These are phyloP conservation scores for Calyptommatus sinebrachiatus DNA, from an alignment of 2,113 vertebrate species.

Conservation along the genomic window DNA sequence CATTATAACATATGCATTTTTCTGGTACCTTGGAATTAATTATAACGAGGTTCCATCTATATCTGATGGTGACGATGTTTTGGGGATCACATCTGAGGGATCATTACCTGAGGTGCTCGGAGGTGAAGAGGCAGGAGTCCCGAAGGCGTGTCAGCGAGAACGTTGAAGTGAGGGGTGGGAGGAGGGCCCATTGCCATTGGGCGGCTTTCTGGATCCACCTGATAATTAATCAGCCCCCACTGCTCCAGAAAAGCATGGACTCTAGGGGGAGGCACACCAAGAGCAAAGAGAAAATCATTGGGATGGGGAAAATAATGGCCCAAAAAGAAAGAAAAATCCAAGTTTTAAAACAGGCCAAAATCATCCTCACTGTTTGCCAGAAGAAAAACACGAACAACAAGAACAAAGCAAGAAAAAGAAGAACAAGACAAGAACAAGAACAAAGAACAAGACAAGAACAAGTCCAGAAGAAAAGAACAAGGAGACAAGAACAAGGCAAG, in stretches of 20 bases:
- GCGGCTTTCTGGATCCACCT: conserved; percentile 94
- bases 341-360: background rate
- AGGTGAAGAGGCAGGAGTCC: conserved; percentile 94
- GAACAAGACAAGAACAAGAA: too few species aligned
- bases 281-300: rapidly evolving
- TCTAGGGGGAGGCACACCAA: conserved; percentile 53
- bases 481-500: too few species aligned
- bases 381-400: too few species aligned
- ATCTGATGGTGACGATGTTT: too few species aligned
- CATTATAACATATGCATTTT: too few species aligned
- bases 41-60: too few species aligned
- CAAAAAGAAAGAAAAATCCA: background rate
- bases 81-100: background rate
- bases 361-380: background rate
- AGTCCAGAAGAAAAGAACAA: too few species aligned
- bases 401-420: too few species aligned
- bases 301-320: rapidly evolving
- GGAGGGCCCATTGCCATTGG: conserved; percentile 96
- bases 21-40: too few species aligned
- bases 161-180: conserved; percentile 95
- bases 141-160: conserved; percentile 91
- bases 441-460: too few species aligned
- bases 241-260: conserved; percentile 97
- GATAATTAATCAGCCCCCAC: conserved; percentile 97
- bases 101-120: conserved; percentile 85